Base-by-base conservation (phyloP, 2,888 invertebrate species). In the Hedya salicella region DNA sequence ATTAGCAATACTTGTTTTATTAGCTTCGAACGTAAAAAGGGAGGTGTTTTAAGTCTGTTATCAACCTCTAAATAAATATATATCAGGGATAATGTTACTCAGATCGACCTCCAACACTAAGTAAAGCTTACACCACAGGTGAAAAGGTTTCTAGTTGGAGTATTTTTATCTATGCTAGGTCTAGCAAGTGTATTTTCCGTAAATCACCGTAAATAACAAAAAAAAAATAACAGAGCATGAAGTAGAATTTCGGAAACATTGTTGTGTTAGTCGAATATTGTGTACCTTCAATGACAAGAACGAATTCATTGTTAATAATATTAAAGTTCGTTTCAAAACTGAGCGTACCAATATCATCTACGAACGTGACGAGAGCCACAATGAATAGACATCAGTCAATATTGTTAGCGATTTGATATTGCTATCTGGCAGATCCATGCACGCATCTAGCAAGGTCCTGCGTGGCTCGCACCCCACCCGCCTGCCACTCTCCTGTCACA, bases 401-500 rank as follows among this genome's bases (percentile, higher is more conserved):
- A 56, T 21, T 59, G 71, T 59, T 36, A 67, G 46, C 54, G 65
- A 57, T 61, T 64, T 61, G 77, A 77, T 75, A 75, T 72, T 76
- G 71, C 76, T 83, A 82, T 85, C 82, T 71, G 77, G 69, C 69
- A 73, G 65, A 69, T 70, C 69, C 75, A 77, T 70, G 74, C 75
- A 68, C 69, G 70, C 46, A 56, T 71, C 64, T 67, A 64, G 57
- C 65, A 62, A 48, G 67, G 67, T 69, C 69, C 73, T 75, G 78
- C 78, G 71, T 76, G 77, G 79, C 83, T 77, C 83, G 80, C 84
- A 81, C 88, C 89, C 89, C 79, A 83, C 76, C 72, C 75, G 71
- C 69, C 86, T 91, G 91, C 89, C 91, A 91, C 80, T 91, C 91
- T 87, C 88, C 88, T 91, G 91, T 91, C 91, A 91, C 81, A 87